Base-by-base conservation (phyloP, 2,113 vertebrate genomes). In the Ceyx margarethae region DNA sequence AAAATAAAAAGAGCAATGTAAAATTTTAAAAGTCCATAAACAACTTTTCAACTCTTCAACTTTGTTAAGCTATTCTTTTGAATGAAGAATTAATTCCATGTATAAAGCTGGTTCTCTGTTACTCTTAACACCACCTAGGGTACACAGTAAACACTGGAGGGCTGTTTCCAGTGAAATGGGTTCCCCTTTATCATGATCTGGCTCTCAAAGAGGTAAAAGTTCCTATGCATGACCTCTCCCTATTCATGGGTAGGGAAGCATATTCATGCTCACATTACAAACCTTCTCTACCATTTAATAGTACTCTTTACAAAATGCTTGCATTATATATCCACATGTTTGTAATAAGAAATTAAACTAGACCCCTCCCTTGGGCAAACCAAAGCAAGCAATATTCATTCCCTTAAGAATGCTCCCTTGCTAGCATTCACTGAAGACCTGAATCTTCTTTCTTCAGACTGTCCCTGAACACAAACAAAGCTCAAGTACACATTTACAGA, bases 311-410 rank as follows among this genome's bases (percentile, higher is more conserved):
- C 33, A 51, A 69, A 90, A 74, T 6, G 16, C 11, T 54, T 67
- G 19, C 1, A 0, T 43, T 69, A 29, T 22, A 15, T 22, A 66
- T 21, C 23, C 9, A 9, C 2, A 3, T 5, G 4, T 33, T 31
- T 82, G 15, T 13, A 75, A 17, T 8, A 43, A 31, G 11, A 42
- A 69, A 85, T 35, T 14, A 13, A 69, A 81, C 3, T 22, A 88
- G 25, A 73, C 6, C 13, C 8, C 0, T 1, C 21, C 10, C 11
- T 35, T 13, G 74, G 31, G 5, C 3, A 77, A 46, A 69, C 15
- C 69, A 56, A 81, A 72, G 22, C 1, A 73, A 15, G 9, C 25
- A 74, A 79, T 4, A 11, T 13, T 48, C 26, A 58, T 15, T 50
- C 31, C 40, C 23, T 65, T 26, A 65, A 68, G 61, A 65, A 60